These are phyloP conservation scores for Nerophis ophidion DNA, from an alignment of 2,113 vertebrate genomes.

Conservation along the genomic window DNA sequence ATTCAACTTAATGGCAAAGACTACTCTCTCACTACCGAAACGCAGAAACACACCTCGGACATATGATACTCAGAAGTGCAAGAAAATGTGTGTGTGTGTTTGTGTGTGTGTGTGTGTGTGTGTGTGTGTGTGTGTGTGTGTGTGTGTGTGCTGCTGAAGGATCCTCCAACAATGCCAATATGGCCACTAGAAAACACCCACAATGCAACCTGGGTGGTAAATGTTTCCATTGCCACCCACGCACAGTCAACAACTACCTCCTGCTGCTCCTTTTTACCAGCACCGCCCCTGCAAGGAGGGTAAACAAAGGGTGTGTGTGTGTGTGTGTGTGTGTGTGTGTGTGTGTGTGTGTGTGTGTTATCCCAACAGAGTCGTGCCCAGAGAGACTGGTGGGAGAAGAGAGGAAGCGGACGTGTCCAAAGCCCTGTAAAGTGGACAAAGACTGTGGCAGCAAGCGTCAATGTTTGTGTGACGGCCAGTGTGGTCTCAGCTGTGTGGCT, in stretches of 20 bases:
- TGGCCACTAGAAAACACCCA: slow-evolving; percentile 6
- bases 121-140: no score
- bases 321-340: not conserved
- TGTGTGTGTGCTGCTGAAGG: no score
- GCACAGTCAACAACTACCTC: slow-evolving; percentile 26
- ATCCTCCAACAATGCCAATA: no score
- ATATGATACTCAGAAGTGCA: no score
- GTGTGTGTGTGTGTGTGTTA: slow-evolving; percentile 40
- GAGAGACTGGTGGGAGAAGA: slow-evolving; percentile 66
- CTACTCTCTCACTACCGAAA: no score
- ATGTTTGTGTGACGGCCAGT: slow-evolving; percentile 77
- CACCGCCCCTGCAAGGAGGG: not conserved
- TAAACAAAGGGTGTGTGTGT: slow-evolving; percentile 27
- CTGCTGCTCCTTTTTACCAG: slow-evolving; percentile 24
- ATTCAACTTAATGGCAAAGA: no score
- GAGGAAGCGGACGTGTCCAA: slow-evolving; percentile 64
- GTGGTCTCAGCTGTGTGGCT: slow-evolving; percentile 78
- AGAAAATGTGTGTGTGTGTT: no score
- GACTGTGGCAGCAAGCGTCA: slow-evolving; percentile 70
- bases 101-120: no score
- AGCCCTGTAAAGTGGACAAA: slow-evolving; percentile 61
- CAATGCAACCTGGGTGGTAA: slow-evolving; percentile 38
- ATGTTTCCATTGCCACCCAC: slow-evolving; percentile 40
- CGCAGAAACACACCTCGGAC: no score
- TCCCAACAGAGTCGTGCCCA: slow-evolving; percentile 54